A percentile compares a stretch with the other conserved stretches of the same genome.
phyloP scores from a whole-genome alignment of 1,140 invertebrate species.

The Cyrtorhinus lividipennis region DNA sequence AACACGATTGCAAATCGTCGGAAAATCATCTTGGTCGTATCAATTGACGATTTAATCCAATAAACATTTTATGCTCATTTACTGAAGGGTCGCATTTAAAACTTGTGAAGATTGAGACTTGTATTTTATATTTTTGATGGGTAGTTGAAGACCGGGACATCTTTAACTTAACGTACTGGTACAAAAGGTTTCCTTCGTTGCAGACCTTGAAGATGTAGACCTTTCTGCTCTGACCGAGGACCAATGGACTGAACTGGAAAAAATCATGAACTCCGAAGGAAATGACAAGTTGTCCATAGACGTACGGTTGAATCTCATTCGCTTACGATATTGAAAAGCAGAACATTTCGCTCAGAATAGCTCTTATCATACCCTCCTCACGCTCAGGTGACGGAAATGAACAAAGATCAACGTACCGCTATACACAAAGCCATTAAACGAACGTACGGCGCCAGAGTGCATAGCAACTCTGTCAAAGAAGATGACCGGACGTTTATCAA shows the following conservation, averaged over 20 bases:
- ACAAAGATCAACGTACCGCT: constrained; percentile 56
- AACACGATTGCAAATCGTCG: too few relatives aligned
- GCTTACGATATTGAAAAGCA: too few relatives aligned
- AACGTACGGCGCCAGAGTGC: constrained; percentile 45
- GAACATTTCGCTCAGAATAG: too few relatives aligned
- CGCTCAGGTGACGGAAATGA: constrained; percentile 45
- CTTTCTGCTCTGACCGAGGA: not conserved
- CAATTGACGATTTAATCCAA: too few relatives aligned
- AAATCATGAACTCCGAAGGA: constrained; percentile 7
- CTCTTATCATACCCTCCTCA: not conserved
- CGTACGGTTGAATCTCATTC: constrained; percentile 8
- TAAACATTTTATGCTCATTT: too few relatives aligned
- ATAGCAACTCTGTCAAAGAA: constrained; percentile 48
- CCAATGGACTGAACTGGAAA: constrained; percentile 10
- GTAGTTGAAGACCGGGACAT: too few relatives aligned
- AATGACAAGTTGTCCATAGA: constrained; percentile 1
- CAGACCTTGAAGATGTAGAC: not conserved
- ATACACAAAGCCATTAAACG: constrained; percentile 64
- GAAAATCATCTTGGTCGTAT: too few relatives aligned
- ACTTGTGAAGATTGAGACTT: too few relatives aligned
- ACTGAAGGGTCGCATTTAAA: too few relatives aligned
- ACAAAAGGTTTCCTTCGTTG: too few relatives aligned
- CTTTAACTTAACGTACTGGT: too few relatives aligned
- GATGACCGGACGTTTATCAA: constrained; percentile 50
- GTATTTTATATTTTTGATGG: too few relatives aligned